phyloP scores from a whole-genome alignment of 2,888 invertebrate genomes.

The Rhimphoctona megacephalus region DNA sequence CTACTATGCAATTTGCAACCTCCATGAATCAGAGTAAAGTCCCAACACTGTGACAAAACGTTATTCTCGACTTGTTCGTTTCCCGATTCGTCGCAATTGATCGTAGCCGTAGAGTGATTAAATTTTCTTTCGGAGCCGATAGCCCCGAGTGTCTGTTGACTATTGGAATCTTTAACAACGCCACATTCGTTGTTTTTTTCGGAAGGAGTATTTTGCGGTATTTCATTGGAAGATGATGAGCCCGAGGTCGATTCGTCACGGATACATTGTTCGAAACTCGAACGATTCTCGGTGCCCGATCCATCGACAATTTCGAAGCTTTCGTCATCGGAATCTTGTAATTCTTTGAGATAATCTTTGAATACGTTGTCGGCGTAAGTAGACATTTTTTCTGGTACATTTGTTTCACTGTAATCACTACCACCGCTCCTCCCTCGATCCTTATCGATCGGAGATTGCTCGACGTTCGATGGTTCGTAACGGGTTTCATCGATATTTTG shows the following conservation, averaged over 20 bases:
- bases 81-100: conserved; percentile 2
- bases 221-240: conserved; percentile 4
- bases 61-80: conserved; percentile 48
- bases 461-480: neutral
- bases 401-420: conserved; percentile 6
- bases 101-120: conserved; percentile 50
- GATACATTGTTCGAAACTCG: conserved; percentile 16
- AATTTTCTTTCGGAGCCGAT: conserved; percentile 74
- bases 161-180: neutral
- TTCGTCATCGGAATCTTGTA: conserved; percentile 61
- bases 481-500: conserved; percentile 61
- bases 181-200: conserved; percentile 21
- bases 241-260: conserved; percentile 8
- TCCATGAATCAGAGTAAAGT: conserved; percentile 72
- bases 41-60: conserved; percentile 73
- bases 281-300: neutral
- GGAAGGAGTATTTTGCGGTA: neutral
- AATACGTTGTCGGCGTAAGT: conserved; percentile 41
- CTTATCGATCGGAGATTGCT: neutral
- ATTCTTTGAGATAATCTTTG: conserved; percentile 54
- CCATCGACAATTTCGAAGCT: conserved; percentile 61
- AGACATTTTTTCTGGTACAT: conserved; percentile 3
- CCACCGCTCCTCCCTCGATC: neutral
- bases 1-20: conserved; percentile 72
- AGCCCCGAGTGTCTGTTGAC: conserved; percentile 71